Conservation (phyloP, 30 jellyfish, hydroid and myxozoan genomes). For the Hydractinia symbiolongicarpus region DNA sequence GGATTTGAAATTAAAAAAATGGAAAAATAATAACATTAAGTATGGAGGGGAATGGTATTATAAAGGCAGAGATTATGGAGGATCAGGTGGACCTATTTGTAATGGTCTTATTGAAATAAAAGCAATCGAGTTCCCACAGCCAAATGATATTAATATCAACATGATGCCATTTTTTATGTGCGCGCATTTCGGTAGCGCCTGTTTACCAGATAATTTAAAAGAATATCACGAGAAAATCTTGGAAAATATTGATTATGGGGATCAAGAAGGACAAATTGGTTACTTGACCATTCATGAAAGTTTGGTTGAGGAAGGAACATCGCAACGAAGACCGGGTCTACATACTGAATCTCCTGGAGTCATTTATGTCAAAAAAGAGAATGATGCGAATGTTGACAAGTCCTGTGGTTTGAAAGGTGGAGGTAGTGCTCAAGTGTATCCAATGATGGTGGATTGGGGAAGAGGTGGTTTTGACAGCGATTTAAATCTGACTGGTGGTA, state of each 20-base stretch:
- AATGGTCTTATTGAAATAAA: too few relatives aligned
- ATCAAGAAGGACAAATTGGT: constrained; percentile 32
- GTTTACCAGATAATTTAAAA: constrained; percentile 27
- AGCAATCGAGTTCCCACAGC: constrained; percentile 20
- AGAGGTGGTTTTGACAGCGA: constrained; percentile 7
- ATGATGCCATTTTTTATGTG: constrained; percentile 55
- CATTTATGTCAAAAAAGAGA: constrained; percentile 5
- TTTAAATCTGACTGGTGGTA: constrained; percentile 25
- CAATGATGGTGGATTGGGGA: constrained; percentile 32
- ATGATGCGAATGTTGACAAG: neutral
- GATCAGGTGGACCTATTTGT: too few relatives aligned
- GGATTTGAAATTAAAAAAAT: neutral
- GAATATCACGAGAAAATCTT: constrained; percentile 8
- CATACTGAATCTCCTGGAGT: constrained; percentile 61
- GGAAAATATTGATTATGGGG: neutral
- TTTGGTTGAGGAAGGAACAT: constrained; percentile 24
- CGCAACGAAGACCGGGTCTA: constrained; percentile 59
- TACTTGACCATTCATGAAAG: constrained; percentile 55
- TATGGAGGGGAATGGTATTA: too few relatives aligned
- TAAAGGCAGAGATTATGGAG: too few relatives aligned
- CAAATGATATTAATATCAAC: constrained; percentile 42
- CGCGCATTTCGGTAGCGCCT: constrained; percentile 1
- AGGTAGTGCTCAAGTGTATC: neutral
- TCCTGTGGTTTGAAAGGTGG: neutral
- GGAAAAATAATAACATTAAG: too few relatives aligned